Evolutionary conservation across 2,797 vertebrate species (phyloP).

Genomic region (Staurois parvus): DNA sequence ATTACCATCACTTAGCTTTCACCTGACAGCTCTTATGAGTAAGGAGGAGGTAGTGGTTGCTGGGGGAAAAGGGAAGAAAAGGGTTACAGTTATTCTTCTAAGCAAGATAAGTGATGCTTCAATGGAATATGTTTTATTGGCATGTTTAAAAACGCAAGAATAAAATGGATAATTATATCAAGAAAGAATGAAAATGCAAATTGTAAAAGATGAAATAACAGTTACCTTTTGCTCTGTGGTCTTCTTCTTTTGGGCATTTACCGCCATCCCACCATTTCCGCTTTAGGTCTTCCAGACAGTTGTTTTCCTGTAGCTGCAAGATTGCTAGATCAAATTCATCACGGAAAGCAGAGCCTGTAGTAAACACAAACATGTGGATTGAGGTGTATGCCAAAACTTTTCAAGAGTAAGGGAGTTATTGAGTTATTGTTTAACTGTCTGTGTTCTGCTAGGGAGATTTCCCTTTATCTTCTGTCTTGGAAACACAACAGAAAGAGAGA

Average conservation of each 20-base stretch:
- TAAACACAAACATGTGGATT: neutral
- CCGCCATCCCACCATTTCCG: conserved; percentile 99
- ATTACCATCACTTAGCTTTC: neutral
- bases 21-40: too few species aligned
- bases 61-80: too few species aligned
- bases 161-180: too few species aligned
- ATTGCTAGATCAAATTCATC: conserved; percentile 97
- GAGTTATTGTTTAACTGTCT: too few species aligned
- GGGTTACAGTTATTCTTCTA: too few species aligned
- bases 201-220: neutral
- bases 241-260: conserved; percentile 97
- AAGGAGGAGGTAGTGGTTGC: too few species aligned
- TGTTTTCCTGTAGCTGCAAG: conserved; percentile 97
- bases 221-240: conserved; percentile 96
- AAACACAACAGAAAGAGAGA: too few species aligned
- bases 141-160: too few species aligned
- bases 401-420: too few species aligned
- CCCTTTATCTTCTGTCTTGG: neutral
- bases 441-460: neutral
- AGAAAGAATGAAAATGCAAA: neutral
- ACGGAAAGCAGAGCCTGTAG: conserved; percentile 88
- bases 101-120: too few species aligned
- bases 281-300: conserved; percentile 96
- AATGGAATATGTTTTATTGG: too few species aligned
- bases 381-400: neutral